Evolutionary conservation across 2,888 invertebrate species (phyloP).

Genomic region (Lampropteryx suffumata): DNA sequence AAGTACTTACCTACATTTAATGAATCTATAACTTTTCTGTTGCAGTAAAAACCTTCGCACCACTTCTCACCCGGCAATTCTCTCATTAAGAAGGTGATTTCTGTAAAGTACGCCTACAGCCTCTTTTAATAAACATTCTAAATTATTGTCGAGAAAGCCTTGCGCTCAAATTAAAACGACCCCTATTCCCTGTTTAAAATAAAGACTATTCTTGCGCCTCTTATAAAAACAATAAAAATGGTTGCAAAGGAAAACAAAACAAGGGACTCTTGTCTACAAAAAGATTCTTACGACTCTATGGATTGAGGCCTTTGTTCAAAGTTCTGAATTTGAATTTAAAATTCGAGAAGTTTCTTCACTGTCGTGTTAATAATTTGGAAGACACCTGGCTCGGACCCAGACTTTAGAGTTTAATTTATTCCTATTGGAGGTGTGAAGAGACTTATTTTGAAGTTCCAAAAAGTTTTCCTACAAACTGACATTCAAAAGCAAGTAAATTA

Average conservation of each 20-base stretch:
- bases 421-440: slow-evolving; percentile 21
- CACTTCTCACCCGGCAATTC: slow-evolving; percentile 6
- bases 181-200: slow-evolving; percentile 13
- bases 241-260: slow-evolving; percentile 43
- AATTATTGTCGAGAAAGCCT: slow-evolving; percentile 12
- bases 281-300: slow-evolving; percentile 35
- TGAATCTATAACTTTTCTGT: slow-evolving; percentile 1
- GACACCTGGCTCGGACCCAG: slow-evolving; percentile 55
- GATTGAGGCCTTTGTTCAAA: slow-evolving; percentile 44
- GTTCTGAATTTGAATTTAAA: slow-evolving; percentile 71
- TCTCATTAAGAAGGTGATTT: slow-evolving; percentile 12
- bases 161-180: slow-evolving; percentile 18
- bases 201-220: slow-evolving; percentile 30
- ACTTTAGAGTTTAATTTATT: slow-evolving; percentile 23
- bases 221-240: slow-evolving; percentile 38
- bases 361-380: slow-evolving; percentile 70
- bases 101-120: slow-evolving; percentile 20
- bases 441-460: slow-evolving; percentile 11
- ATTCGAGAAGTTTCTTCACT: slow-evolving; percentile 60
- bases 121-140: slow-evolving; percentile 22
- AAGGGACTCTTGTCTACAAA: slow-evolving; percentile 36
- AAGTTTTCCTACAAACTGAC: slow-evolving; percentile 2
- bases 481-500: neutral
- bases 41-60: slow-evolving; percentile 1
- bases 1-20: neutral